phyloP scores from a whole-genome alignment of 2,888 invertebrate genomes.

The Eupeodes luniger region DNA sequence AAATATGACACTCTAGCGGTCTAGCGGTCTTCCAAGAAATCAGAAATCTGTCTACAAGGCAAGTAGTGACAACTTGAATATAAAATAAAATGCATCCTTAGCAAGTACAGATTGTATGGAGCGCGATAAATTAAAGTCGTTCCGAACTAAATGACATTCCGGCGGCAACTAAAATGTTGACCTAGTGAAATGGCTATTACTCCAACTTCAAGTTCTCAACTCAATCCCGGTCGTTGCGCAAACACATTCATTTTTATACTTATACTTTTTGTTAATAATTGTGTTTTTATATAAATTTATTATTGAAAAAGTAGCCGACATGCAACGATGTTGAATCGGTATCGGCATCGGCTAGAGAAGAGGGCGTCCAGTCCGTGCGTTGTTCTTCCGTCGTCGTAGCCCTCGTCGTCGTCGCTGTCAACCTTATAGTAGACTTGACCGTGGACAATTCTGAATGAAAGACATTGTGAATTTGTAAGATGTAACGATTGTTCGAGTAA shows the following conservation, averaged over 20 bases:
- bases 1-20: slow-evolving; percentile 15
- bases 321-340: slow-evolving; percentile 45
- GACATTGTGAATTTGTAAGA: slow-evolving; percentile 42
- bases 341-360: no score
- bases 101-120: neutral
- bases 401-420: neutral
- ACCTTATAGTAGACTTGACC: slow-evolving; percentile 71
- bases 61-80: slow-evolving; percentile 12
- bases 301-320: slow-evolving; percentile 51
- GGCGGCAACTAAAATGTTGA: slow-evolving; percentile 73
- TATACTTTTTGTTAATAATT: slow-evolving; percentile 41
- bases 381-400: neutral
- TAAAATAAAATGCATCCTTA: neutral
- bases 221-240: slow-evolving; percentile 70
- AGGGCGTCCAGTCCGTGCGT: neutral
- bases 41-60: neutral
- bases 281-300: slow-evolving; percentile 36
- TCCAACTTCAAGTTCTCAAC: slow-evolving; percentile 41
- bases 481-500: slow-evolving; percentile 62
- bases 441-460: slow-evolving; percentile 76
- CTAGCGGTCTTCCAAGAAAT: neutral
- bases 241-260: slow-evolving; percentile 53
- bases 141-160: slow-evolving; percentile 68
- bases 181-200: slow-evolving; percentile 72
- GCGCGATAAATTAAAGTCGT: slow-evolving; percentile 23